A percentile compares a stretch with the other conserved stretches of the same genome.
Evolutionary conservation across 2,797 vertebrate genomes (phyloP).

Genomic region (Malurus splendens): DNA sequence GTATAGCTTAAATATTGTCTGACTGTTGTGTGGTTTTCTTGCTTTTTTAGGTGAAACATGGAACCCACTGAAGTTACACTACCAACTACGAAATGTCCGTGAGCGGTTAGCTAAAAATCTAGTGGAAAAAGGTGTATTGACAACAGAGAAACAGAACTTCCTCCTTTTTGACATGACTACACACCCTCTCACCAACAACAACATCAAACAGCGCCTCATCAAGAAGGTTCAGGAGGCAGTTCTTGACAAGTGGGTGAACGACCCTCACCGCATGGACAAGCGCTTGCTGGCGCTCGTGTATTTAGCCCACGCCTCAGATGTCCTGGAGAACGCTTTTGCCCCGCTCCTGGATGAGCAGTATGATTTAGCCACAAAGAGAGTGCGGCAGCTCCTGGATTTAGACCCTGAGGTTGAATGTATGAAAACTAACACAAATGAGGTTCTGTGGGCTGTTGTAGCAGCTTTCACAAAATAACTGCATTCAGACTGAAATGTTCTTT

Average conservation of each 20-base stretch:
- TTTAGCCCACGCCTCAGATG: slow-evolving; percentile 91
- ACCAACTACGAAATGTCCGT: slow-evolving; percentile 92
- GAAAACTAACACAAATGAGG: slow-evolving; percentile 87
- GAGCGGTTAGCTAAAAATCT: slow-evolving; percentile 94
- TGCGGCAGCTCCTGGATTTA: slow-evolving; percentile 89
- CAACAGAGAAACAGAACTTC: slow-evolving; percentile 97
- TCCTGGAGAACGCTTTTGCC: slow-evolving; percentile 94
- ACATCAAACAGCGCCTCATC: slow-evolving; percentile 94
- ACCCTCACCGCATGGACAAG: slow-evolving; percentile 95
- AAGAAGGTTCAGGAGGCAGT: slow-evolving; percentile 93
- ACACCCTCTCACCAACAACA: slow-evolving; percentile 93
- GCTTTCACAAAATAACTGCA: slow-evolving; percentile 90
- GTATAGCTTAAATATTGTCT: background rate
- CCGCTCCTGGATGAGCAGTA: slow-evolving; percentile 93
- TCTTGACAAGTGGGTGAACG: slow-evolving; percentile 94
- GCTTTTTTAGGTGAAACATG: slow-evolving; percentile 86
- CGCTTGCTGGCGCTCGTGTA: slow-evolving; percentile 91
- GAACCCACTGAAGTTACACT: slow-evolving; percentile 95
- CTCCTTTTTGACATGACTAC: slow-evolving; percentile 96
- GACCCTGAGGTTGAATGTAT: slow-evolving; percentile 91
- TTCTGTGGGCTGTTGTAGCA: slow-evolving; percentile 92
- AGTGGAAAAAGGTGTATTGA: slow-evolving; percentile 93
- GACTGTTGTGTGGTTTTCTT: background rate
- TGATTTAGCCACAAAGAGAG: slow-evolving; percentile 93
- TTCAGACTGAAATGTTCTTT: slow-evolving; percentile 35